Base-by-base conservation (phyloP, 2,888 invertebrate genomes). In the Meghimatium bilineatum region DNA sequence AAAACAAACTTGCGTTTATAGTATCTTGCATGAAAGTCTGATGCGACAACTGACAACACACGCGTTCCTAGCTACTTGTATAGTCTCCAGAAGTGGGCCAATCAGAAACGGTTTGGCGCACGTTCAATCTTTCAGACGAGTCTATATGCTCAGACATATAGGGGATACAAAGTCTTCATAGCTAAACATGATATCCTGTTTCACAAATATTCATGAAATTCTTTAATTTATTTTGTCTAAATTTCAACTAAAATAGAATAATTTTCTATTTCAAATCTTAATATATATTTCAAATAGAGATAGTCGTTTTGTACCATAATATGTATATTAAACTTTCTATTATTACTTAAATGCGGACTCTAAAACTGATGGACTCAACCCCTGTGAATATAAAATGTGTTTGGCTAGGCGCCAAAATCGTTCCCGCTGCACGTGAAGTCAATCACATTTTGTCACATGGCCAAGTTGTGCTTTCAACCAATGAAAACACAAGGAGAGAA, bases 111-210 rank as follows among this genome's bases (percentile, higher is more conserved):
- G 26, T 52, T 84, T 52, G 80, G 75, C 66, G 66, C 63, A 75
- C 60, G 38, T 84, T 84, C 84, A 84, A 67, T 84, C 80, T 84
- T n/a, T 44, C 56, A 1, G 80, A 66, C 67, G 12, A 52, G 75
- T n/a, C 49, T 17, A 12, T 20, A 3, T 38, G 63, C 36, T 74
- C 67, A 63, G 63, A 26, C 14, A n/a, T 23, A 1, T 56, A 80
- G 84, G 84, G 84, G 79, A 66, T 49, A 20, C 32, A 84, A 67
- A 23, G 67, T 74, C 29, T 3, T 5, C 1, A 0, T 20, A 20
- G 14, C 8, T 23, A 56, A 74, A 66, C 38, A 79, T 12, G 12
- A 72, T 26, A 26, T 12, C 60, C 20, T 83, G 83, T 83, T 83
- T 83, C 63, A 23, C 29, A 26, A 26, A 52, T 34, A 56, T 56